These are phyloP conservation scores for Haemorhous mexicanus DNA, from an alignment of 2,113 vertebrate species.

Conservation along the genomic window DNA sequence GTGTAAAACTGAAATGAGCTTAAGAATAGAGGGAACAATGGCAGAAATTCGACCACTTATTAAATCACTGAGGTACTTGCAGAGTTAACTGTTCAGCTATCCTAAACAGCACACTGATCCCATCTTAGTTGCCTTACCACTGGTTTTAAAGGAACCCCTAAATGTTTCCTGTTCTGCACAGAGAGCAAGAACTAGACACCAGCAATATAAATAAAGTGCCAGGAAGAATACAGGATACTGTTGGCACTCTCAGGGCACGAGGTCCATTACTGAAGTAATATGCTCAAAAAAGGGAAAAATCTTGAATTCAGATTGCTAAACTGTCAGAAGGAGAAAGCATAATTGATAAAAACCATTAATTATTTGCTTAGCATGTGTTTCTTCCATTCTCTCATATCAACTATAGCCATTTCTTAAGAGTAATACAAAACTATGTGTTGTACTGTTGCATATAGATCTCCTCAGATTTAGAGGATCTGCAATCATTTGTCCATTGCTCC, in stretches of 20 bases:
- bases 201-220: not conserved
- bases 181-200: not conserved
- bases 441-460: not conserved
- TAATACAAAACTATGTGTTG: not conserved
- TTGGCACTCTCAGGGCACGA: not conserved
- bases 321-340: not conserved
- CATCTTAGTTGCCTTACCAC: not conserved
- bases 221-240: not conserved
- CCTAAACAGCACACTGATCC: not conserved
- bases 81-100: not conserved
- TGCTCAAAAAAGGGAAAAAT: not conserved
- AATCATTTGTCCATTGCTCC: not conserved
- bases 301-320: not conserved
- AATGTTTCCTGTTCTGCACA: not conserved
- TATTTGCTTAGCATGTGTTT: not conserved
- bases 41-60: not conserved
- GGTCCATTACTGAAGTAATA: not conserved
- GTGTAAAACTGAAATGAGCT: not conserved
- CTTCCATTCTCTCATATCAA: not conserved
- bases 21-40: not conserved
- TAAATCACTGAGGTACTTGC: not conserved
- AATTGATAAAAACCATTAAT: not conserved
- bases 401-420: not conserved
- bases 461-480: not conserved
- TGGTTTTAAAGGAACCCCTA: not conserved